These are phyloP conservation scores for Hydrolagus affinis DNA, from an alignment of 2,113 vertebrate genomes.

Conservation along the genomic window DNA sequence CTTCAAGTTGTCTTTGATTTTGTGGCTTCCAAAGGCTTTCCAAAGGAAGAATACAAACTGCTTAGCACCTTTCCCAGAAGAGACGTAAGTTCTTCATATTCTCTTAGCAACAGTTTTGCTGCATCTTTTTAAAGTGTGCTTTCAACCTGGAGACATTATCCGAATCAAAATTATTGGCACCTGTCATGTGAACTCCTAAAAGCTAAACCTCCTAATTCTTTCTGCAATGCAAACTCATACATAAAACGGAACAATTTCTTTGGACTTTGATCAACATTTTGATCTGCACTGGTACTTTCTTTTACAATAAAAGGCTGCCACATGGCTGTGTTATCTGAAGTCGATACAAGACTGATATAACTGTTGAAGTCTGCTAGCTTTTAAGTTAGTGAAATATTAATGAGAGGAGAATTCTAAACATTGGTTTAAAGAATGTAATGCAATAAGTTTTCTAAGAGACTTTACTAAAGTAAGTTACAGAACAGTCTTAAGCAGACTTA, in stretches of 20 bases:
- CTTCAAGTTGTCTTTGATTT: conserved; percentile 97
- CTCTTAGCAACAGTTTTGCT: background rate
- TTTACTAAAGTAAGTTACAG: conserved; percentile 2
- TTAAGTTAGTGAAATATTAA: background rate
- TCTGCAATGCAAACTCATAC: background rate
- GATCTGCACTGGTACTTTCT: background rate
- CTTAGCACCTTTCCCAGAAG: conserved; percentile 97
- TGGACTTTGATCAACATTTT: background rate
- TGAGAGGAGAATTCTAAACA: background rate
- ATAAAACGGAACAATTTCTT: background rate
- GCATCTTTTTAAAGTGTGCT: background rate
- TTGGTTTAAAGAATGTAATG: background rate
- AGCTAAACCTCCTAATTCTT: conserved; percentile 1
- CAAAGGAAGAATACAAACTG: conserved; percentile 90
- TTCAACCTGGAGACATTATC: conserved; percentile 3
- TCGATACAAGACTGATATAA: background rate
- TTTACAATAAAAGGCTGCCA: background rate
- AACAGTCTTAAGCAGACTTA: background rate
- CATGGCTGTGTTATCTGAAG: background rate
- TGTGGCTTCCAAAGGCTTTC: conserved; percentile 95
- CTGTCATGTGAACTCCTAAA: background rate
- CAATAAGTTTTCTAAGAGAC: background rate
- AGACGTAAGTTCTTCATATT: conserved; percentile 68
- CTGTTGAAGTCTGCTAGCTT: too few species aligned
- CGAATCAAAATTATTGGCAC: background rate